Conservation (phyloP, 1,140 invertebrate species). For the Vollenhovia emeryi region DNA sequence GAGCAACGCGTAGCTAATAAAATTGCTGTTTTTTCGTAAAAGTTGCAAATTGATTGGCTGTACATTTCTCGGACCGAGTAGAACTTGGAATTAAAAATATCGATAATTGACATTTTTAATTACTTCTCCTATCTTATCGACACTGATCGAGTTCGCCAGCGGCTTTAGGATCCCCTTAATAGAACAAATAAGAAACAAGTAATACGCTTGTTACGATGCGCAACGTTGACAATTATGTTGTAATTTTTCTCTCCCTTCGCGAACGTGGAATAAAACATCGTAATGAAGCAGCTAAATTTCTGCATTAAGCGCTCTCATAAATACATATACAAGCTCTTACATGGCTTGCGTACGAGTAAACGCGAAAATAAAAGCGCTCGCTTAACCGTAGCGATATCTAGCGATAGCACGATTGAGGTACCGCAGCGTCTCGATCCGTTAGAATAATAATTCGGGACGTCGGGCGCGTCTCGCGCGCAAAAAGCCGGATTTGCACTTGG, state of each 20-base stretch:
- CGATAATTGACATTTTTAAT: no score
- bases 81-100: no score
- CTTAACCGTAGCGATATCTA: background rate
- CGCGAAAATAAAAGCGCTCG: background rate
- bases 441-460: conserved; percentile 70
- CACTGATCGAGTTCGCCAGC: no score
- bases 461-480: conserved; percentile 31
- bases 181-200: background rate
- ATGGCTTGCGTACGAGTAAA: background rate
- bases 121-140: no score
- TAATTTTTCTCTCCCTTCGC: background rate
- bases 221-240: background rate
- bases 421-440: conserved; percentile 26
- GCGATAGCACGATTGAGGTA: background rate
- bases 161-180: no score
- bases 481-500: conserved; percentile 71
- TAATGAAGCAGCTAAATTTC: conserved; percentile 24
- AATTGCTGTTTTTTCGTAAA: no score
- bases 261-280: conserved; percentile 15
- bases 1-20: no score
- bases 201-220: background rate
- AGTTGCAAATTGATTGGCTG: no score
- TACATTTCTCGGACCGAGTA: no score
- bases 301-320: conserved; percentile 34
- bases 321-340: background rate